These are phyloP conservation scores for Mormyrops attenuatus DNA, from an alignment of 2,797 vertebrate species.

Conservation along the genomic window DNA sequence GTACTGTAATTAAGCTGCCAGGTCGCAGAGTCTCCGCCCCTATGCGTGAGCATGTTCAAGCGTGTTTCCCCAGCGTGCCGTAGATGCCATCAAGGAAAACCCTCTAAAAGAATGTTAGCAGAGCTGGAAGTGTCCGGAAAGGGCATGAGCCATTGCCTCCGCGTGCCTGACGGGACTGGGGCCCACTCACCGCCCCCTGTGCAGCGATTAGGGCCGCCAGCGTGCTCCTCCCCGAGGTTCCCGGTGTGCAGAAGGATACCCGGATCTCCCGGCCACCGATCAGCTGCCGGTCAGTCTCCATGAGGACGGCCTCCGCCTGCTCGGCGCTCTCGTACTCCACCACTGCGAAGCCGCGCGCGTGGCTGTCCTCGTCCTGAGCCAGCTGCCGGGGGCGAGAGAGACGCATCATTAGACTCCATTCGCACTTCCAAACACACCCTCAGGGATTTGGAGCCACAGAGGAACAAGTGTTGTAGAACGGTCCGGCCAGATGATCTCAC, in stretches of 20 bases:
- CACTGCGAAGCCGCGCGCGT: constrained; percentile 79
- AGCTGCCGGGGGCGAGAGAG: constrained; percentile 56
- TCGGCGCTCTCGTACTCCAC: constrained; percentile 83
- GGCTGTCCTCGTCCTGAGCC: constrained; percentile 85
- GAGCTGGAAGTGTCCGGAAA: background rate
- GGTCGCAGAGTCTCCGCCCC: constrained; percentile 33
- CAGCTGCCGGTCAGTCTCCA: constrained; percentile 63
- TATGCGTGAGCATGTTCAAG: background rate
- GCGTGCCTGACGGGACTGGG: background rate
- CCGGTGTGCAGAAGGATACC: constrained; percentile 86
- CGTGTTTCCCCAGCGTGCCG: background rate
- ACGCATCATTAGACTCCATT: background rate
- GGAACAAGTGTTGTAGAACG: background rate
- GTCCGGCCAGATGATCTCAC: background rate
- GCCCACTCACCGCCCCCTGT: constrained; percentile 82
- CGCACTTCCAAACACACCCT: background rate
- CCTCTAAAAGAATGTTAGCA: background rate
- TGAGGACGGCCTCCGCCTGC: constrained; percentile 79
- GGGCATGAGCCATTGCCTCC: background rate
- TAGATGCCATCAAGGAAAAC: background rate
- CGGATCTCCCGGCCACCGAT: constrained; percentile 75
- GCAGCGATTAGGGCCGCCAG: constrained; percentile 89
- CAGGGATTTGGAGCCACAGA: background rate
- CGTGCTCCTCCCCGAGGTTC: constrained; percentile 87
- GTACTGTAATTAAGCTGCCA: constrained; percentile 63